These are phyloP conservation scores for Ptychodera flava DNA, from an alignment of 35 echinoderm and acorn worm genomes.

Conservation along the genomic window DNA sequence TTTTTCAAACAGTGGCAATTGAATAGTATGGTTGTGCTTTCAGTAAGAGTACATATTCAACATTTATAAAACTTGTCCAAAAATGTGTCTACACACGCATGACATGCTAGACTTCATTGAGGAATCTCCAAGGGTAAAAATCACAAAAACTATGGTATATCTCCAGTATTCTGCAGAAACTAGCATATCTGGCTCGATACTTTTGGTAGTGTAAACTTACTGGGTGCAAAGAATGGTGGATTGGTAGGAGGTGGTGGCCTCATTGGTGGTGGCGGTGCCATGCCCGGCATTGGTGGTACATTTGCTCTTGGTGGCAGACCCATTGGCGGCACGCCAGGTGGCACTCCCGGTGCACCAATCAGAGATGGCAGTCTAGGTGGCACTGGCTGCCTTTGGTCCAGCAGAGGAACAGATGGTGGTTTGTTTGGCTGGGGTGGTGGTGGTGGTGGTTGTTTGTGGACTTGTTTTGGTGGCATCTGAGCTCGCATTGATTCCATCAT, in stretches of 20 bases:
- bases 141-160: no score
- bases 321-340: neutral
- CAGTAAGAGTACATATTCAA: no score
- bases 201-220: neutral
- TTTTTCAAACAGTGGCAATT: no score
- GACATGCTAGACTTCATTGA: no score
- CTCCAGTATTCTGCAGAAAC: no score
- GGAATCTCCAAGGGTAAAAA: no score
- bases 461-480: neutral
- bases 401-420: neutral
- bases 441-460: constrained; percentile 14
- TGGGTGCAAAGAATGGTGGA: neutral
- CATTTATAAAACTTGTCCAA: no score
- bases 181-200: no score
- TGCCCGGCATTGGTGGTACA: constrained; percentile 14
- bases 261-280: constrained; percentile 21
- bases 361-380: neutral
- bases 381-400: neutral
- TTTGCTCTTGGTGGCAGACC: constrained; percentile 3
- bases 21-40: no score
- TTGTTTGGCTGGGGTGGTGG: constrained; percentile 33
- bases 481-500: neutral
- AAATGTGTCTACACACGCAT: no score
- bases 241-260: neutral
- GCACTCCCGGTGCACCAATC: neutral